Evolutionary conservation across 2,888 invertebrate species (phyloP), one percentile per base, ranked within the genome.

Genomic region (Melanostoma scalare): DNA sequence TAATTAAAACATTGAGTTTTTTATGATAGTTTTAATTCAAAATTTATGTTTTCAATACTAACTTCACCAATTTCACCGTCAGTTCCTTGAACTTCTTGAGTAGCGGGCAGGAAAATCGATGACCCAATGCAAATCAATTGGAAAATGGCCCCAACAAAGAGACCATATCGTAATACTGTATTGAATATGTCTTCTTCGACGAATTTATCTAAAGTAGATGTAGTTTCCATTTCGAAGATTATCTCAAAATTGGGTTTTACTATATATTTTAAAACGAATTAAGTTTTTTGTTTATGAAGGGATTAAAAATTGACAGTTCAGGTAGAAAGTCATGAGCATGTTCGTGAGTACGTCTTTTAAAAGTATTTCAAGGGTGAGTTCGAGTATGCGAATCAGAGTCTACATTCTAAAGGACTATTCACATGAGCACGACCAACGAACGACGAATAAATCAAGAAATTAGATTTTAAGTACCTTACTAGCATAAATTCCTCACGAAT

Each of bases 111-210:
- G 77, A 96, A 93, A 58, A 97, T 94, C 86, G 97, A 96, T 30
- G 97, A 96, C 61, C 95, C 93, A 85, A 98, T 93, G 88, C 97
- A 97, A 31, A 95, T 92, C 72, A 97, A 91, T 91, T 97, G 97
- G 88, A 97, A 97, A n/a, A 96, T 93, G 10, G 97, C 97, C 4
- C 96, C 97, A 44, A 97, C 92, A 88, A 96, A 96, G 4, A 97
- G 92, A 9, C 97, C 96, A 90, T 95, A 96, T 40, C 96, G 93
- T 38, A 96, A 93, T 77, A 96, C 91, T 10, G 94, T 94, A 82
- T 95, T 95, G 87, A 96, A 93, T 87, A 95, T 91, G 89, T 95
- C 95, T 90, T 95, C 95, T 35, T 90, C 89, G 1, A 86, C 88
- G 67, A 89, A 90, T 85, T 89, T 89, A 63, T 89, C 90, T 65